Percentiles rank a stretch among this genome's conserved stretches.
Conservation (phyloP, 1,140 invertebrate species). For the Bombus fervidus region DNA sequence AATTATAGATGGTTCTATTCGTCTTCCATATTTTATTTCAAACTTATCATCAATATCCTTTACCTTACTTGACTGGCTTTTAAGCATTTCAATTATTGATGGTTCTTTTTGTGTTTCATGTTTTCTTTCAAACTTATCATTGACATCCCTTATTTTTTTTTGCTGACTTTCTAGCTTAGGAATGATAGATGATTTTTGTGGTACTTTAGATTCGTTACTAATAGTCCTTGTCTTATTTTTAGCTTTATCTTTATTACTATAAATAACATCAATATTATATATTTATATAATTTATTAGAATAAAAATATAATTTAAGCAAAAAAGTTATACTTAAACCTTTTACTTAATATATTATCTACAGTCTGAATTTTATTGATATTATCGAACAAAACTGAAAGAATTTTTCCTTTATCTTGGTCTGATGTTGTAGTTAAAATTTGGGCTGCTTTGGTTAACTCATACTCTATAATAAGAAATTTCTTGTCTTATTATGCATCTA, state of each 20-base stretch:
- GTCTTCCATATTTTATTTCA: background rate
- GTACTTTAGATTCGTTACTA: background rate
- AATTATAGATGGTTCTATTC: background rate
- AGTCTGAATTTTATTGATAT: background rate
- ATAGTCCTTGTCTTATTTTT: background rate
- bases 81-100: background rate
- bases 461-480: slow-evolving; percentile 72
- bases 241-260: background rate
- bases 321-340: slow-evolving; percentile 25
- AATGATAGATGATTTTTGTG: too few relatives aligned
- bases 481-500: slow-evolving; percentile 1
- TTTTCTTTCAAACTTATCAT: background rate
- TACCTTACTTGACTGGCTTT: rapidly evolving
- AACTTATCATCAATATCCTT: background rate
- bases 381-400: slow-evolving; percentile 81
- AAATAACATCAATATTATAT: slow-evolving; percentile 15
- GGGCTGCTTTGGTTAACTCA: slow-evolving; percentile 84
- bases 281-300: background rate
- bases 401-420: slow-evolving; percentile 87
- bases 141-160: background rate
- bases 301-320: slow-evolving; percentile 3
- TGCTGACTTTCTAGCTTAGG: too few relatives aligned
- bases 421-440: slow-evolving; percentile 86
- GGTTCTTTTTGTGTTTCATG: background rate
- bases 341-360: background rate